Percentiles rank a stretch among this genome's conserved stretches.
These are phyloP conservation scores for Hyposoter dolosus DNA, from an alignment of 2,888 invertebrate genomes.

Conservation along the genomic window DNA sequence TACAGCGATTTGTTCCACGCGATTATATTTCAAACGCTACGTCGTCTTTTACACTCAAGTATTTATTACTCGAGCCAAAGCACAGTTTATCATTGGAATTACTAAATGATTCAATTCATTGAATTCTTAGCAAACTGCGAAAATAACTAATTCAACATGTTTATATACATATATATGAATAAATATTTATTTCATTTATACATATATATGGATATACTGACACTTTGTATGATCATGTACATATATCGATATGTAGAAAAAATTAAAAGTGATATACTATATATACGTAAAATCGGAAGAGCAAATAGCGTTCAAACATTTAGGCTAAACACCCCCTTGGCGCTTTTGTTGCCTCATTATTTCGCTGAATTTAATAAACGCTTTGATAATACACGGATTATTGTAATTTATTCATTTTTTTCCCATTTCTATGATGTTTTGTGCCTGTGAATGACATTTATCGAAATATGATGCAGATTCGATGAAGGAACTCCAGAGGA, in stretches of 20 bases:
- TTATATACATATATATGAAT: slow-evolving; percentile 20
- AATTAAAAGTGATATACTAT: slow-evolving; percentile 21
- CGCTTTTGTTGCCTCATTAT: slow-evolving; percentile 74
- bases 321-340: slow-evolving; percentile 69
- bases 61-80: slow-evolving; percentile 59
- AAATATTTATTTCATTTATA: slow-evolving; percentile 19
- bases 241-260: slow-evolving; percentile 60
- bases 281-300: slow-evolving; percentile 55
- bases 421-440: background rate
- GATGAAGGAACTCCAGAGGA: too few relatives aligned
- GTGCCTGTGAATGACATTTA: background rate
- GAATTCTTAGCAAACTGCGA: slow-evolving; percentile 41
- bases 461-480: too few relatives aligned
- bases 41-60: slow-evolving; percentile 48
- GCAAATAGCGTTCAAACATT: slow-evolving; percentile 62
- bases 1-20: slow-evolving; percentile 12
- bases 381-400: slow-evolving; percentile 74
- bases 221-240: slow-evolving; percentile 66
- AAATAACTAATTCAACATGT: slow-evolving; percentile 20
- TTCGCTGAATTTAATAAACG: slow-evolving; percentile 78
- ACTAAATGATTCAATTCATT: slow-evolving; percentile 21
- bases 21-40: slow-evolving; percentile 11
- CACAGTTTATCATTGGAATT: slow-evolving; percentile 59
- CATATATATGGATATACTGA: slow-evolving; percentile 42
- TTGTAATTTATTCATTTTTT: background rate